These are phyloP conservation scores for Peromyscus maniculatus DNA, from an alignment of 2,113 vertebrate genomes.

Conservation along the genomic window DNA sequence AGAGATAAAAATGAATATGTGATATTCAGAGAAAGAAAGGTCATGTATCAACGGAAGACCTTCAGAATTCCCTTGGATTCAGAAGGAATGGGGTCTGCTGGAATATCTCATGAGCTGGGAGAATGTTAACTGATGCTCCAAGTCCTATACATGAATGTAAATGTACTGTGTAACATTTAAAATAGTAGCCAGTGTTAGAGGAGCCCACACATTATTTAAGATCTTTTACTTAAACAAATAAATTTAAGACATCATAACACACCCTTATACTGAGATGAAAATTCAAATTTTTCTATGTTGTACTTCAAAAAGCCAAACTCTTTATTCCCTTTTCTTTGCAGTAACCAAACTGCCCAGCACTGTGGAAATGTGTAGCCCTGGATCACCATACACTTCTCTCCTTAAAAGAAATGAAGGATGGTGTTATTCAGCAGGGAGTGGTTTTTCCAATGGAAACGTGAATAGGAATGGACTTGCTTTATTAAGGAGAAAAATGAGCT, in stretches of 20 bases:
- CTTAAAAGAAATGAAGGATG: background rate
- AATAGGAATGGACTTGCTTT: background rate
- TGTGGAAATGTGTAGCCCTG: background rate
- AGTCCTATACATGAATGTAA: background rate
- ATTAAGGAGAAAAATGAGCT: background rate
- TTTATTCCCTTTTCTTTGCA: background rate
- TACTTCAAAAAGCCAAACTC: conserved; percentile 25
- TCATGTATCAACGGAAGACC: background rate
- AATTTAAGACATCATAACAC: background rate
- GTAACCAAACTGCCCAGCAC: background rate
- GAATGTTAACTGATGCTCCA: background rate
- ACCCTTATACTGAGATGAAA: background rate
- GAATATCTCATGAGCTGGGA: background rate
- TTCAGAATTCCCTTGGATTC: background rate
- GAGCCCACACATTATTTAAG: background rate
- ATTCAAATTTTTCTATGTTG: background rate
- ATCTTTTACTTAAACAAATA: background rate
- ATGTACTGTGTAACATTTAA: background rate
- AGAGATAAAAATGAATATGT: background rate
- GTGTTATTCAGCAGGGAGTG: background rate
- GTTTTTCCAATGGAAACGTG: background rate
- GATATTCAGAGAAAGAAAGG: background rate
- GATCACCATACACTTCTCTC: background rate
- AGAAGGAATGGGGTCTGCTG: background rate
- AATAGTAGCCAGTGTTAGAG: background rate